Evolutionary conservation across 35 echinoderm and acorn worm genomes (phyloP).

Genomic region (Chiridota heheva): DNA sequence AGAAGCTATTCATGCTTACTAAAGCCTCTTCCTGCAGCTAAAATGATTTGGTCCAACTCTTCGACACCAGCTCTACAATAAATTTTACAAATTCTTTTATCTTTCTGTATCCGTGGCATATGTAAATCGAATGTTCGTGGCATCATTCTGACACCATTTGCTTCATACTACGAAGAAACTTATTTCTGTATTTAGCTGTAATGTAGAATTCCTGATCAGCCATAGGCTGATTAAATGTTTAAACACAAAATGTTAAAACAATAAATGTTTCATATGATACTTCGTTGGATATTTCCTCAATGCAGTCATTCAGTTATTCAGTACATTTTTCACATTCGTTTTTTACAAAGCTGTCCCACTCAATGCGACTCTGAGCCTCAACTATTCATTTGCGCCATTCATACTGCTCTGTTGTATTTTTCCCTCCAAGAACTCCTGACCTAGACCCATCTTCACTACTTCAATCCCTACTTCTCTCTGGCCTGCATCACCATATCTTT

Average conservation of each 20-base stretch:
- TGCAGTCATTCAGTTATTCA: background rate
- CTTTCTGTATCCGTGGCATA: no score
- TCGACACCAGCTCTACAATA: no score
- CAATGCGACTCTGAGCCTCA: conserved; percentile 23
- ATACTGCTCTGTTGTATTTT: conserved; percentile 43
- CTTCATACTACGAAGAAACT: conserved; percentile 4
- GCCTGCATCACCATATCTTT: conserved; percentile 34
- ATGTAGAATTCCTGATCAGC: background rate
- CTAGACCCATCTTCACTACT: conserved; percentile 35
- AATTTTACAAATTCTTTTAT: no score
- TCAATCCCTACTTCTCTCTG: conserved; percentile 26
- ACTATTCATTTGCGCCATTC: conserved; percentile 49
- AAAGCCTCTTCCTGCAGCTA: no score
- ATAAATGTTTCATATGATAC: background rate
- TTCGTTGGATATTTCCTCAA: no score
- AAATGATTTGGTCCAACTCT: no score
- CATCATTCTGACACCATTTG: background rate
- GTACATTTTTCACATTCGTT: background rate
- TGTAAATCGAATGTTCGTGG: no score
- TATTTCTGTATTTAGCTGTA: background rate
- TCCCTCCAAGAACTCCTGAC: conserved; percentile 8
- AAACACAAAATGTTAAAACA: background rate
- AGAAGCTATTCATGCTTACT: no score
- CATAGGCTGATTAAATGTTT: no score
- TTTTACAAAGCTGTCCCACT: conserved; percentile 35